Evolutionary conservation across 2,888 invertebrate genomes (phyloP).

Genomic region (Zygogramma bicolorata): DNA sequence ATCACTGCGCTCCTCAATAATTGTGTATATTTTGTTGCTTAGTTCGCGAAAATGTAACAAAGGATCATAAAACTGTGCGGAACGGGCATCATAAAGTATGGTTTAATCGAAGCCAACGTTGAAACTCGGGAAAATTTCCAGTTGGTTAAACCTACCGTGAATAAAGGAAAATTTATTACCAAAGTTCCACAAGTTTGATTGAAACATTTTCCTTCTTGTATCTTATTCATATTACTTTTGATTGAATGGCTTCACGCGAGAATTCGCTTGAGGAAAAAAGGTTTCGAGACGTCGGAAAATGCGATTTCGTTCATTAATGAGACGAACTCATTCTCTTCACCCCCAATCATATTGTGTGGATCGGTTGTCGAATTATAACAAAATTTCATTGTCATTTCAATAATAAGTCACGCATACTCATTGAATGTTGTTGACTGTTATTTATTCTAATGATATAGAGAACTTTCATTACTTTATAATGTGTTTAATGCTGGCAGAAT

Average conservation of each 20-base stretch:
- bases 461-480: too few species aligned
- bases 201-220: not conserved
- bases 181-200: constrained; percentile 3
- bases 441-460: too few species aligned
- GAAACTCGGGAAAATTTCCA: not conserved
- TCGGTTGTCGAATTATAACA: too few species aligned
- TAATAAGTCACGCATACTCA: too few species aligned
- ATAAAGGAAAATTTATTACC: not conserved
- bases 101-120: not conserved
- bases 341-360: too few species aligned
- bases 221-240: not conserved
- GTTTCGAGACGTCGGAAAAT: not conserved
- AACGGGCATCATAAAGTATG: not conserved
- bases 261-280: not conserved
- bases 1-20: not conserved
- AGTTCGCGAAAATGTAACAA: constrained; percentile 3
- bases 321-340: too few species aligned
- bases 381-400: too few species aligned
- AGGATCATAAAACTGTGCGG: constrained; percentile 3
- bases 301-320: not conserved
- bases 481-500: too few species aligned
- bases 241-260: not conserved
- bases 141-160: not conserved
- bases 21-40: constrained; percentile 4
- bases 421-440: too few species aligned